Conservation (phyloP, 2,888 invertebrate genomes). For the Hirtodrosophila confusa region DNA sequence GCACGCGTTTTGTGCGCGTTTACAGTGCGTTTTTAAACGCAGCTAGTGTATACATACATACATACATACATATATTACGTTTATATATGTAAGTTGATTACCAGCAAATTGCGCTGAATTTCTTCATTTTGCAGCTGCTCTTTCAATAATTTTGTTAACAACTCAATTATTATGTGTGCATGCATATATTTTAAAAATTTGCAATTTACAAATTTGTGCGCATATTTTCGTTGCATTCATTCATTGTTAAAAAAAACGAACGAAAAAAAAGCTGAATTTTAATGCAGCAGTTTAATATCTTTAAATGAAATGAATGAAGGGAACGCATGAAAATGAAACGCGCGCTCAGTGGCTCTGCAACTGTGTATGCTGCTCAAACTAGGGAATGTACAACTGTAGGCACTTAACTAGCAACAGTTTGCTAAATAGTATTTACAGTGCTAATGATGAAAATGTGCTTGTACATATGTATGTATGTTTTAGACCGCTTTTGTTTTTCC, state of each 20-base stretch:
- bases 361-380: constrained; percentile 15
- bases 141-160: too few relatives aligned
- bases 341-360: not conserved
- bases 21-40: constrained; percentile 12
- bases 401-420: constrained; percentile 16
- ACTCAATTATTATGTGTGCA: not conserved
- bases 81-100: not conserved
- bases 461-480: too few relatives aligned
- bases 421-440: constrained; percentile 19
- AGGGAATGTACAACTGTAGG: not conserved
- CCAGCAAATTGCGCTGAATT: not conserved
- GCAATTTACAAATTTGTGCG: constrained; percentile 7
- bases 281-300: constrained; percentile 7
- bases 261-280: not conserved
- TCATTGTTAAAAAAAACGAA: too few relatives aligned
- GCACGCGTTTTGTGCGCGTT: constrained; percentile 3
- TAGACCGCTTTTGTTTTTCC: not conserved
- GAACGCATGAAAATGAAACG: constrained; percentile 9
- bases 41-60: not conserved
- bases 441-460: constrained; percentile 4
- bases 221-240: constrained; percentile 3
- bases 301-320: not conserved
- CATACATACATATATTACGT: not conserved
- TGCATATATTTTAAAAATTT: not conserved
- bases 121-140: too few relatives aligned